These are phyloP conservation scores for Stictocephala bisonia DNA, from an alignment of 2,888 invertebrate genomes.

Conservation along the genomic window DNA sequence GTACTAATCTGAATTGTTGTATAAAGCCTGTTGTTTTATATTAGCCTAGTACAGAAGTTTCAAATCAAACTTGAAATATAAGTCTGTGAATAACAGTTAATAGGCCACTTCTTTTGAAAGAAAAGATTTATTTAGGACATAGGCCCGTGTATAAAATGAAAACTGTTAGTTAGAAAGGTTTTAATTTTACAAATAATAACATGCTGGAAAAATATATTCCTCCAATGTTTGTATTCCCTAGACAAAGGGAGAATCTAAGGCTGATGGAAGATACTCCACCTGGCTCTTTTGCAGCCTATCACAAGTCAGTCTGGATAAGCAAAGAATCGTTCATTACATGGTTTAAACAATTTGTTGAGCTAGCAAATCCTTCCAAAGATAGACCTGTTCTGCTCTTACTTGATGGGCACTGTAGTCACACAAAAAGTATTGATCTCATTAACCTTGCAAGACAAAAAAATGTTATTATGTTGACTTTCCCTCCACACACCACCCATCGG, in stretches of 20 bases:
- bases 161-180: too few relatives aligned
- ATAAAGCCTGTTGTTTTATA: too few relatives aligned
- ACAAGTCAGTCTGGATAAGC: slow-evolving; percentile 53
- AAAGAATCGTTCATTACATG: slow-evolving; percentile 51
- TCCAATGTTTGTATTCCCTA: slow-evolving; percentile 50
- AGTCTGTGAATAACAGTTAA: too few relatives aligned
- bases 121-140: too few relatives aligned
- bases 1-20: too few relatives aligned
- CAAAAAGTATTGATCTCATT: slow-evolving; percentile 58
- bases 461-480: slow-evolving; percentile 57
- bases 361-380: slow-evolving; percentile 47
- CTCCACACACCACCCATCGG: slow-evolving; percentile 47
- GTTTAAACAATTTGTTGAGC: slow-evolving; percentile 51
- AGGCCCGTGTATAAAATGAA: too few relatives aligned
- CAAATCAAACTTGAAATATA: too few relatives aligned
- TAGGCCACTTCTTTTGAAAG: too few relatives aligned
- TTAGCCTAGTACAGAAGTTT: too few relatives aligned
- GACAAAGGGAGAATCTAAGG: slow-evolving; percentile 46
- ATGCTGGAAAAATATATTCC: slow-evolving; percentile 32
- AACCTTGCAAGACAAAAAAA: slow-evolving; percentile 55
- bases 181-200: too few relatives aligned
- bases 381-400: slow-evolving; percentile 61
- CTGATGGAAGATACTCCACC: slow-evolving; percentile 52
- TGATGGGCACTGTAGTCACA: slow-evolving; percentile 62
- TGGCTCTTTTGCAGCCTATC: slow-evolving; percentile 48